Evolutionary conservation across 2,797 vertebrate species (phyloP).

Genomic region (Hirundo rustica): DNA sequence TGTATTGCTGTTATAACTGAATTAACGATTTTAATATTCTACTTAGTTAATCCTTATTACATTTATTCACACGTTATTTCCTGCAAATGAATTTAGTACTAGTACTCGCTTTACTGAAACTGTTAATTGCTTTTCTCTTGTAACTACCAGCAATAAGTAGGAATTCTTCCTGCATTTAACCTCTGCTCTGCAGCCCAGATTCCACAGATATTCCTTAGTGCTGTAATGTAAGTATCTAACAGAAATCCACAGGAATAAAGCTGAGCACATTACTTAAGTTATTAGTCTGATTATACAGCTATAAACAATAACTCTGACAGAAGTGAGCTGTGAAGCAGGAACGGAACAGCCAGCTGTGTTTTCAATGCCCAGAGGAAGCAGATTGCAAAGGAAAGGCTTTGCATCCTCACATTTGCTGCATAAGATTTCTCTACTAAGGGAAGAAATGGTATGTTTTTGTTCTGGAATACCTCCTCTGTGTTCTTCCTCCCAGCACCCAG

Average conservation of each 20-base stretch:
- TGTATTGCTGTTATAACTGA: slow-evolving; percentile 44
- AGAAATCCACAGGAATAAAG: not conserved
- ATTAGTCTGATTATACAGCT: not conserved
- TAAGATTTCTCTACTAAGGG: not conserved
- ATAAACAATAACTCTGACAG: not conserved
- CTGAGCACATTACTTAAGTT: not conserved
- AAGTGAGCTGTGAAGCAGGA: not conserved
- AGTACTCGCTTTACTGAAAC: not conserved
- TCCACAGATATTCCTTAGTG: not conserved
- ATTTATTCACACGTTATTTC: not conserved
- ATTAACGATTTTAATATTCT: not conserved
- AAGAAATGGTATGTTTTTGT: not conserved
- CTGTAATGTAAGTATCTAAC: not conserved
- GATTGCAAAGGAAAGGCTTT: not conserved
- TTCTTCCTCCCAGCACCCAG: not conserved
- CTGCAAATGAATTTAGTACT: not conserved
- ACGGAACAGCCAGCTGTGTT: not conserved
- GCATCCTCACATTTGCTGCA: not conserved
- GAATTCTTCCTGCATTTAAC: not conserved
- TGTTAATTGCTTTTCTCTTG: not conserved
- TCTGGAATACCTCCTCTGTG: not conserved
- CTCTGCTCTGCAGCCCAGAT: not conserved
- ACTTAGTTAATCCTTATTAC: not conserved
- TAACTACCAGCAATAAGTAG: not conserved
- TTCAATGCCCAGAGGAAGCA: not conserved